Evolutionary conservation across 2,113 vertebrate genomes (phyloP), one percentile per base, ranked within the genome.

Genomic region (Mobula birostris): DNA sequence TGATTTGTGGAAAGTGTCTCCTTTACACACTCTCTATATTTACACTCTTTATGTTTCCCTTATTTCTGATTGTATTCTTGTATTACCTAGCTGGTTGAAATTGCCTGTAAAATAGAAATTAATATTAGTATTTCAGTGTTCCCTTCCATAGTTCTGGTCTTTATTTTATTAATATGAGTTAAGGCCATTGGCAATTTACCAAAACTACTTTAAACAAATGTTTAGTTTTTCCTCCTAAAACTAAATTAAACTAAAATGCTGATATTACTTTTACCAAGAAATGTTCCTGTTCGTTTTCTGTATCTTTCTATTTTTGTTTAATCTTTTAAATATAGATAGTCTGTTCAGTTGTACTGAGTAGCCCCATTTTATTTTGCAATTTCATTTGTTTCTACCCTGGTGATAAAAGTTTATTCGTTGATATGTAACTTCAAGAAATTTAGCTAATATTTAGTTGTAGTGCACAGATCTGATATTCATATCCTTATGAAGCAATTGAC

Each of bases 1-100:
- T 2, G 96, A 95, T 92, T 96, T 97, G 79, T 95, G 92, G 94
- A 97, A 95, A 83, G 96, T 95, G 95, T 7, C 96, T 96, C 70
- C 96, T 95, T 95, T 95, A 96, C 85, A 96, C 95, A 0, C 94
- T 95, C 94, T 94, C 96, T 68, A 96, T 94, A 0, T 95, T 94
- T 87, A 96, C 95, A 0, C 96, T 96, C 61, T 1, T 48, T 48
- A 48, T 48, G 48, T 95, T 94, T 2, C 36, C 66, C 2, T 56
- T 72, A 70, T 95, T 94, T 1, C 80, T 93, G 1, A 94, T 95
- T 6, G 36, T 85, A 32, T 68, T 94, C 94, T 95, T 95, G 17
- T 95, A 95, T 32, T 61, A 94, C 76, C 85, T 63, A 29, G 94
- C 94, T 94, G 94, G 92, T 48, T 79, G 94, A 85, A 83, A 72